These are phyloP conservation scores for Nowickia ferox DNA, from an alignment of 2,888 invertebrate genomes.

Conservation along the genomic window DNA sequence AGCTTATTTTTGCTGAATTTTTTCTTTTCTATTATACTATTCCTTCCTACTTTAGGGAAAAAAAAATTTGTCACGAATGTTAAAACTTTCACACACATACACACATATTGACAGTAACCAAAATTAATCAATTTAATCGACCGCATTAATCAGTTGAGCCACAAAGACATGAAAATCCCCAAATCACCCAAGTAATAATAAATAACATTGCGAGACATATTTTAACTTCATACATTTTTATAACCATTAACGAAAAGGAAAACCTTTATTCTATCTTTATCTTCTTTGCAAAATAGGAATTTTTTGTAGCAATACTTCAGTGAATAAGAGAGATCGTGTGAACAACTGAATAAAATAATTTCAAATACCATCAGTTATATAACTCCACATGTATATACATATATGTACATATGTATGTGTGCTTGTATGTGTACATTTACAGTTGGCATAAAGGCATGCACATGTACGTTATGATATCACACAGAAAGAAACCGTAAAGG, in stretches of 20 bases:
- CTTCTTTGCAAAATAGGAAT: neutral
- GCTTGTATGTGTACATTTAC: too few relatives aligned
- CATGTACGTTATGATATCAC: too few relatives aligned
- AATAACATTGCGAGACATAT: neutral
- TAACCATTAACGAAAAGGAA: neutral
- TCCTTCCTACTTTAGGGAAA: too few relatives aligned
- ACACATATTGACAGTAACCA: neutral
- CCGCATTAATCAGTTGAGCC: slow-evolving; percentile 11
- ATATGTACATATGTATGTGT: too few relatives aligned
- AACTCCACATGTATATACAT: too few relatives aligned
- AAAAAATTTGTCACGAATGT: neutral
- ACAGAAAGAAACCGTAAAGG: too few relatives aligned
- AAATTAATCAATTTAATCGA: slow-evolving; percentile 45
- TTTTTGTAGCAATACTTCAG: neutral
- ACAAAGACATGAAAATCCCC: neutral
- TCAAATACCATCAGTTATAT: neutral
- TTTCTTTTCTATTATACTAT: too few relatives aligned
- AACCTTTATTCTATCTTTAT: neutral
- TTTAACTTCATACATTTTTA: neutral
- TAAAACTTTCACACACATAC: neutral
- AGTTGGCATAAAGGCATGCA: too few relatives aligned
- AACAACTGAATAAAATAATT: neutral
- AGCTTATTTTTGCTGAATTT: too few relatives aligned
- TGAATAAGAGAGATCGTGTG: neutral
- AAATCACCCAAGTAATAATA: neutral